phyloP scores from a whole-genome alignment of 2,888 invertebrate species.

The Brachyptera risi region DNA sequence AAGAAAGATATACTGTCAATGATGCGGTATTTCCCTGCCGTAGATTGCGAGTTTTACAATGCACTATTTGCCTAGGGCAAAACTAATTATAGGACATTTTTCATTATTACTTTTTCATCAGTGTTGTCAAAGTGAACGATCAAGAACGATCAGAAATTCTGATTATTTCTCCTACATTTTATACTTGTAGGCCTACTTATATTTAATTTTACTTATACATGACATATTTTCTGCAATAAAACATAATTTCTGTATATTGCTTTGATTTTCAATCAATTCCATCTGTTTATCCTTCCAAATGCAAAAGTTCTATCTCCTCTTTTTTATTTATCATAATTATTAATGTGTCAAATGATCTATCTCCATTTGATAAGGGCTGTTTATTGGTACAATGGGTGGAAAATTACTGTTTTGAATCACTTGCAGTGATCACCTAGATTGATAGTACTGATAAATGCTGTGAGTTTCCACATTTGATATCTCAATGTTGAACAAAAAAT shows the following conservation, averaged over 20 bases:
- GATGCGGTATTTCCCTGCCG: neutral
- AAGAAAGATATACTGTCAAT: slow-evolving; percentile 5
- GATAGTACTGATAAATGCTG: neutral
- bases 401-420: neutral
- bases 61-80: neutral
- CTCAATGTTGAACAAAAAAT: neutral
- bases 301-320: neutral
- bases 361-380: neutral
- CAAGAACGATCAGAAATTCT: too few species aligned
- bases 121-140: too few species aligned
- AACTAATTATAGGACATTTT: neutral
- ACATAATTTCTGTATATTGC: neutral
- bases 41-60: neutral
- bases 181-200: too few species aligned
- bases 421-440: too few species aligned
- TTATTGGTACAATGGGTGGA: too few species aligned
- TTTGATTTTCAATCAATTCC: neutral
- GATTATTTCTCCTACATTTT: too few species aligned
- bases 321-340: neutral
- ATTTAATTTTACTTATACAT: too few species aligned
- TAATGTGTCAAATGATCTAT: neutral
- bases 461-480: neutral
- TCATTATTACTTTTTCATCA: neutral
- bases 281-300: neutral
- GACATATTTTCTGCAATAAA: neutral